phyloP scores from a whole-genome alignment of 2,888 invertebrate genomes.

The Thymelicus acteon region DNA sequence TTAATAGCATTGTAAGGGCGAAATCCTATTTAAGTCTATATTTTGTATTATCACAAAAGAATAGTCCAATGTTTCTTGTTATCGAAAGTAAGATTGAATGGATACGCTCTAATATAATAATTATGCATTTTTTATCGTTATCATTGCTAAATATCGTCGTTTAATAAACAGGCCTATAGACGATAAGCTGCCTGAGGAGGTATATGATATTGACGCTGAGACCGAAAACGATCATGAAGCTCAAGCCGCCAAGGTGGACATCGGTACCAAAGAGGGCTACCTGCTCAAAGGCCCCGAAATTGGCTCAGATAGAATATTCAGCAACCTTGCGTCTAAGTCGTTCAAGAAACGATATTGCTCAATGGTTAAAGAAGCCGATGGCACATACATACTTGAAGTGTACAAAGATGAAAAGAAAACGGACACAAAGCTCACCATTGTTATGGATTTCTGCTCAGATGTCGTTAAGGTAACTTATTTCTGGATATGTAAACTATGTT shows the following conservation, averaged over 20 bases:
- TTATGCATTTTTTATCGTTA: too few species aligned
- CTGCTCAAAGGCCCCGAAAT: conserved; percentile 96
- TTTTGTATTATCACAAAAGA: too few species aligned
- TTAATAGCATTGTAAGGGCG: too few species aligned
- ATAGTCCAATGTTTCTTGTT: too few species aligned
- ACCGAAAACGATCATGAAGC: conserved; percentile 92
- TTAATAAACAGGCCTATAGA: conserved; percentile 61
- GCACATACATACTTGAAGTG: conserved; percentile 95
- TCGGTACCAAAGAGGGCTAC: conserved; percentile 95
- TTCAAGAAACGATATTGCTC: conserved; percentile 96
- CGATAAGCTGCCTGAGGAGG: conserved; percentile 87
- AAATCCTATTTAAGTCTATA: too few species aligned
- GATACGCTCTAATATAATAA: too few species aligned
- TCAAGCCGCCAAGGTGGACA: conserved; percentile 87
- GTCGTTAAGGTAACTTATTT: conserved; percentile 87
- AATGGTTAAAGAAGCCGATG: conserved; percentile 95
- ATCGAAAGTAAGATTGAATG: too few species aligned
- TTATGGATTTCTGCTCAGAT: conserved; percentile 97
- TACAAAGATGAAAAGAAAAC: conserved; percentile 97
- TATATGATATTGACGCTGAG: conserved; percentile 96
- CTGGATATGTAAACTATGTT: not conserved
- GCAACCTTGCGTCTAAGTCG: conserved; percentile 95
- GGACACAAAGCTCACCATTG: conserved; percentile 95
- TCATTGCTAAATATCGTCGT: not conserved
- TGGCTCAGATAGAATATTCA: conserved; percentile 95